Evolutionary conservation across 2,888 invertebrate genomes (phyloP), one percentile per base, ranked within the genome.

Genomic region (Hedychridium roseum): DNA sequence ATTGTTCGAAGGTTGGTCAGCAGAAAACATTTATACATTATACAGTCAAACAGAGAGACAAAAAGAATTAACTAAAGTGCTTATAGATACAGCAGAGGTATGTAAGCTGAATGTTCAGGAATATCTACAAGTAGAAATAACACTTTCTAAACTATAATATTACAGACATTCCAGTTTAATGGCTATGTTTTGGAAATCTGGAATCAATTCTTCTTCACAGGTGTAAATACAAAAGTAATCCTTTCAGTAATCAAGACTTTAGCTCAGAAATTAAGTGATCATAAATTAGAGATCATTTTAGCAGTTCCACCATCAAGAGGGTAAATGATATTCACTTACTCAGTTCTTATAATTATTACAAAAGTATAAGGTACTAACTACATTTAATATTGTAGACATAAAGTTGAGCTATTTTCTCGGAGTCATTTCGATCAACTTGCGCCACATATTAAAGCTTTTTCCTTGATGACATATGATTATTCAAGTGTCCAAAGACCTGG

Each of bases 391-490:
- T 4, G 30, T 27, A 14, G 2, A 15, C 7, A 23, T n/a, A 64
- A 68, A 43, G 66, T 69, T 3, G 88, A 89, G 68, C 83, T 89
- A 63, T 92, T 95, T 78, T 84, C 84, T 20, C 81, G 85, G 43
- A 82, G 88, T 57, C 88, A 94, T 60, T 92, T 94, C 76, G 86
- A 91, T 67, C 84, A 85, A 35, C 83, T 97, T 38, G 87, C 88
- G 53, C 86, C 89, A 3, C 83, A 88, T 75, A 86, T 97, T 0
- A 88, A 89, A 67, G 91, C 88, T 16, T 94, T 97, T 72, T 95
- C 95, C 21, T 82, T 97, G n/a, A 97, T 97, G 96, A 96, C 96
- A 0, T 97, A 97, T 73, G 97, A 97, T 77, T 97, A 87, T 79
- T 95, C 95, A 1, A 90, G 81, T 74, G 83, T 89, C 7, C 88